Conservation (phyloP, 2,113 vertebrate species). For the Azemiops feae region DNA sequence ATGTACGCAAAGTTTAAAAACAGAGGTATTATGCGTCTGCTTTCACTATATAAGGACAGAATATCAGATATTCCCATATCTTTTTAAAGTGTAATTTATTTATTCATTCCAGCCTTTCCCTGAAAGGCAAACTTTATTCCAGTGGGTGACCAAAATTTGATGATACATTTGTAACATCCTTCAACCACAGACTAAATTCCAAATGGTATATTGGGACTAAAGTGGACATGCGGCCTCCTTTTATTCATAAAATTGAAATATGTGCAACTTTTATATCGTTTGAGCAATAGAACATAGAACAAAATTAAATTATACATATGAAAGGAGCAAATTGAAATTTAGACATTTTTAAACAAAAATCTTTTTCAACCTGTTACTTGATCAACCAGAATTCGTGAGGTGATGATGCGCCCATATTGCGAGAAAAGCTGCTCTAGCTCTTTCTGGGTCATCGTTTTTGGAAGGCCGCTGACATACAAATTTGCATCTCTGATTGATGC, state of each 20-base stretch:
- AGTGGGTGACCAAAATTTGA: neutral
- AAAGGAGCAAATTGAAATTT: neutral
- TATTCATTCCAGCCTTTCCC: neutral
- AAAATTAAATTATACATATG: neutral
- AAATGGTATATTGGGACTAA: neutral
- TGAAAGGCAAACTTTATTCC: neutral
- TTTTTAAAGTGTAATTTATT: neutral
- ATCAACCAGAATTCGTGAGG: conserved; percentile 98
- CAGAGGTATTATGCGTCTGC: too few relatives aligned
- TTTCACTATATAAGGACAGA: neutral
- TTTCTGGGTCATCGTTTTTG: conserved; percentile 99
- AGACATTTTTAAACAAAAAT: neutral
- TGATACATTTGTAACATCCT: neutral
- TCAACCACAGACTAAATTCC: neutral
- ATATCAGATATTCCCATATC: neutral
- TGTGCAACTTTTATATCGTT: neutral
- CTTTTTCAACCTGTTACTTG: conserved; percentile 93
- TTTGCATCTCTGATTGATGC: conserved; percentile 99
- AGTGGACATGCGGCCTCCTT: neutral
- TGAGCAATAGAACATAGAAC: neutral
- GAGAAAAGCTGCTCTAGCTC: conserved; percentile 99
- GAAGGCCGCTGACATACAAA: conserved; percentile 98
- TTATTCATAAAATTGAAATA: neutral
- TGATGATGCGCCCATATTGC: conserved; percentile 99
- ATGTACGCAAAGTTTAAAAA: rapidly evolving